These are phyloP conservation scores for Drosophila pectinifera DNA, from an alignment of 1,140 invertebrate genomes.

Conservation along the genomic window DNA sequence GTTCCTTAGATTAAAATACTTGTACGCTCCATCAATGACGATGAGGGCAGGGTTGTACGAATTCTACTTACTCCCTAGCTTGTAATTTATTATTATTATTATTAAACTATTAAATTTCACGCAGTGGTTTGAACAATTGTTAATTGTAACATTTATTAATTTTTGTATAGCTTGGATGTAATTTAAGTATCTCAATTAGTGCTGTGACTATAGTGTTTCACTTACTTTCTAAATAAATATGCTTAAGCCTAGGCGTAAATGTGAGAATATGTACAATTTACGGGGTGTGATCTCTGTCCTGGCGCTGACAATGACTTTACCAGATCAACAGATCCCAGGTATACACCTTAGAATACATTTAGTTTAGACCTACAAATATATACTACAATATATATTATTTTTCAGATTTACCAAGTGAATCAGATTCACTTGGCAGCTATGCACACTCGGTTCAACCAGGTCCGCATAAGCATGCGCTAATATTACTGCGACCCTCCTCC, in stretches of 20 bases:
- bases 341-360: not conserved
- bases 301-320: not conserved
- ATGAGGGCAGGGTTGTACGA: not conserved
- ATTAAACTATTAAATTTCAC: not conserved
- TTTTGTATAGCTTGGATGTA: not conserved
- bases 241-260: not conserved
- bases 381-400: not conserved
- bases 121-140: not conserved
- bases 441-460: slow-evolving; percentile 1
- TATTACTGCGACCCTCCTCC: slow-evolving; percentile 48
- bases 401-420: slow-evolving; percentile 10
- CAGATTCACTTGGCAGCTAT: slow-evolving; percentile 1
- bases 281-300: not conserved
- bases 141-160: not conserved
- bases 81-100: not conserved
- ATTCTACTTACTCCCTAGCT: slow-evolving; percentile 9
- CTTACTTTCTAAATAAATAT: slow-evolving; percentile 6
- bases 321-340: not conserved
- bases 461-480: not conserved
- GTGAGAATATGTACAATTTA: slow-evolving; percentile 13
- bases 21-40: not conserved
- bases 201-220: slow-evolving; percentile 7
- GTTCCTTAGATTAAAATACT: slow-evolving; percentile 30
- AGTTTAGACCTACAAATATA: not conserved
- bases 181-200: not conserved